phyloP scores from a whole-genome alignment of 2,888 invertebrate species.

The Hirtodrosophila alboralis region DNA sequence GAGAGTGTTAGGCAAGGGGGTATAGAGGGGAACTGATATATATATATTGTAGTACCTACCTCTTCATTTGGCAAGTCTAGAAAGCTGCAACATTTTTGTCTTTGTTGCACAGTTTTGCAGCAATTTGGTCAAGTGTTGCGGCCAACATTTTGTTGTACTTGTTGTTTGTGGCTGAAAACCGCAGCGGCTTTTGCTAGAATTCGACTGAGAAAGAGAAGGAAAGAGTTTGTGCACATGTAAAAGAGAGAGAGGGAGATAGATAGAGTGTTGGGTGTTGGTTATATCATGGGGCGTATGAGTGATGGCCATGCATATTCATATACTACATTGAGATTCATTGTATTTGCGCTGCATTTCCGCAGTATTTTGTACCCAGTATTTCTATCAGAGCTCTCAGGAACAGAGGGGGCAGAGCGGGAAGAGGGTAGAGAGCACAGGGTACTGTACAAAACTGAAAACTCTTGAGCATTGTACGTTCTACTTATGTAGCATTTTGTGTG shows the following conservation, averaged over 20 bases:
- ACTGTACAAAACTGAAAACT: conserved; percentile 9
- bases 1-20: not conserved
- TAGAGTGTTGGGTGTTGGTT: conserved; percentile 6
- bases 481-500: no score
- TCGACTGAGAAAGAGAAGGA: conserved; percentile 24
- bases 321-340: conserved; percentile 76
- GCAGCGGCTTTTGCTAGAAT: conserved; percentile 60
- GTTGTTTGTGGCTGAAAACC: conserved; percentile 67
- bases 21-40: not conserved
- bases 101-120: conserved; percentile 26
- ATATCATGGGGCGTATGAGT: conserved; percentile 68
- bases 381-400: conserved; percentile 25
- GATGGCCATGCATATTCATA: conserved; percentile 77
- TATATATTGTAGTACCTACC: conserved; percentile 4
- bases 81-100: conserved; percentile 30
- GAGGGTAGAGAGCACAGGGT: no score
- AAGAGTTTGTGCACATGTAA: not conserved
- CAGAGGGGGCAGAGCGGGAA: no score
- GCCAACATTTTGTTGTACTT: conserved; percentile 57
- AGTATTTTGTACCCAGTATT: conserved; percentile 56
- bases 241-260: not conserved
- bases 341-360: conserved; percentile 76
- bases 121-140: conserved; percentile 62
- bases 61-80: conserved; percentile 41
- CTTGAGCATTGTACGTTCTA: conserved; percentile 68